Base-by-base conservation (phyloP, 2,797 vertebrate genomes). In the Apogon talboti region DNA sequence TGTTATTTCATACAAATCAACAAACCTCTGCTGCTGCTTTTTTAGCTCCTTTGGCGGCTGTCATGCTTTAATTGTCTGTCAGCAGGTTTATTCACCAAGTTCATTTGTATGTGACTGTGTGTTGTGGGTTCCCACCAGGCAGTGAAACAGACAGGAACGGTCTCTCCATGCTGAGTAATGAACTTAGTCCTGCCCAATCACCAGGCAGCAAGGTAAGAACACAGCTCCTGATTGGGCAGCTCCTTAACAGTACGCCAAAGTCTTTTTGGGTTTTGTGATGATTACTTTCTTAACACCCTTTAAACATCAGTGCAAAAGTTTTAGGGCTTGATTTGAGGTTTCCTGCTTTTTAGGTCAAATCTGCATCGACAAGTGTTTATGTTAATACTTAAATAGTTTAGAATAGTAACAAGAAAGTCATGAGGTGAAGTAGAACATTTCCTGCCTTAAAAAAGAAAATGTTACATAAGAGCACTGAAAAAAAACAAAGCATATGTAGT, bases 131-230 rank as follows among this genome's bases (percentile, higher is more conserved):
- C 83, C 84, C 86, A 88, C 41, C 94, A 99, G 98, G 95, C 85
- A 96, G 93, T 89, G 96, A 97, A 3, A 87, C 93, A 79, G 96
- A 98, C 87, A 92, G 90, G 80, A 92, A 93, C 66, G 94, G 93
- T 35, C 87, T 91, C 1, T 72, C 92, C 0, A 87, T 87, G 9
- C 81, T 94, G 78, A 95, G 87, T 85, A 95, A 96, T 73, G 96
- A 99, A 79, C 92, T 93, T 82, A 96, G 96, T 57, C 95, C 93
- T 49, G 95, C 95, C 73, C 96, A 95, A 24, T 95, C 95, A 79
- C 95, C 96, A 48, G 89, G 93, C 92, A 94, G 94, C 58, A 95
- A 95, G 92, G 95, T 97, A 94, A 90, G 91, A 74, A 79, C 68
- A 69, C 69, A 49, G 46, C 11, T 80, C 52, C 69, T 78, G 86